Conservation (phyloP, 1,140 invertebrate species). For the Meteorus sp. region DNA sequence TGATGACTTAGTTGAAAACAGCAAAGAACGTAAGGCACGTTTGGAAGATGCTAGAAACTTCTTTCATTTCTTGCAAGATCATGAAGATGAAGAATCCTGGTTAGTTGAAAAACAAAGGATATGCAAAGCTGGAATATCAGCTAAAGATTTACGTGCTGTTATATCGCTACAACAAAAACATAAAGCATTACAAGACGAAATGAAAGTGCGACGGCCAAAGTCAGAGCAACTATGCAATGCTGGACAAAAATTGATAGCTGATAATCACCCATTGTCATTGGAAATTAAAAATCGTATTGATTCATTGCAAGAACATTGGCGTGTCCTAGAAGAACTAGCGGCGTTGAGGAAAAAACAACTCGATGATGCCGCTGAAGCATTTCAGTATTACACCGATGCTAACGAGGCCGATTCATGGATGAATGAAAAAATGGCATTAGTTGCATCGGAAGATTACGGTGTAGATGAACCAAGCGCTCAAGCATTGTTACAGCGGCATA, state of each 20-base stretch:
- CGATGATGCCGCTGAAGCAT: slow-evolving; percentile 92
- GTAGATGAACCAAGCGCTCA: slow-evolving; percentile 88
- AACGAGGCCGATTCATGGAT: slow-evolving; percentile 98
- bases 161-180: slow-evolving; percentile 92
- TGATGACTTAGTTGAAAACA: slow-evolving; percentile 71
- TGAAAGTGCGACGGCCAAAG: slow-evolving; percentile 80
- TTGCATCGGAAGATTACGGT: slow-evolving; percentile 85
- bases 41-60: slow-evolving; percentile 91
- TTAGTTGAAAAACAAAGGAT: slow-evolving; percentile 90
- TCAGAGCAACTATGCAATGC: slow-evolving; percentile 75
- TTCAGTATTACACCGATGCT: slow-evolving; percentile 93
- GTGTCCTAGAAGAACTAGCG: slow-evolving; percentile 80
- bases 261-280: slow-evolving; percentile 74
- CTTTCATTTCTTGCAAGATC: slow-evolving; percentile 93
- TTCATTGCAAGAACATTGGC: slow-evolving; percentile 83
- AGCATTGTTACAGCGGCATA: slow-evolving; percentile 82
- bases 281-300: slow-evolving; percentile 82
- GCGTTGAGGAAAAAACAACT: slow-evolving; percentile 82
- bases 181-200: slow-evolving; percentile 90
- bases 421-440: slow-evolving; percentile 87
- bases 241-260: slow-evolving; percentile 74
- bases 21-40: slow-evolving; percentile 75
- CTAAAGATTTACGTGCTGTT: slow-evolving; percentile 90
- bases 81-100: slow-evolving; percentile 93
- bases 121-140: slow-evolving; percentile 85